Percentiles rank a stretch among this genome's conserved stretches.
These are phyloP conservation scores for Morone chrysops DNA, from an alignment of 2,113 vertebrate species.

Conservation along the genomic window DNA sequence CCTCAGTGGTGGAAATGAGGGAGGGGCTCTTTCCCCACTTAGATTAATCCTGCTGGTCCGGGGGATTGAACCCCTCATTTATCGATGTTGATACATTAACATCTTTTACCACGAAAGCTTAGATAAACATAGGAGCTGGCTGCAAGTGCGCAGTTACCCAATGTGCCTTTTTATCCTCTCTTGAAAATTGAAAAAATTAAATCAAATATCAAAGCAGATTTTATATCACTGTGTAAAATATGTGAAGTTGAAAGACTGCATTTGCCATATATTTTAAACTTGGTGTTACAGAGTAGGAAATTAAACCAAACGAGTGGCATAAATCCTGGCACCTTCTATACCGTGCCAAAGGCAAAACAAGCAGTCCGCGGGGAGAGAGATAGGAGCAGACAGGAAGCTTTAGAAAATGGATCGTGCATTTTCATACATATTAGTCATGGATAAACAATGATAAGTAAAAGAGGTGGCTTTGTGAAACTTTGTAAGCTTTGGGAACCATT, in stretches of 20 bases:
- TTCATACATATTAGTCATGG: conserved; percentile 44
- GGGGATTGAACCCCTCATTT: not conserved
- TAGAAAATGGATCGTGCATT: conserved; percentile 19
- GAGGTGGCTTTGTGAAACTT: conserved; percentile 13
- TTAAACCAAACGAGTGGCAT: conserved; percentile 30
- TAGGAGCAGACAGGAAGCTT: conserved; percentile 17
- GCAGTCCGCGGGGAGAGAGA: conserved; percentile 1
- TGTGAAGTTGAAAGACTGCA: conserved; percentile 7
- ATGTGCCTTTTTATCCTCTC: not conserved
- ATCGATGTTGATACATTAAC: not conserved
- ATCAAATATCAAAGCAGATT: conserved; percentile 23
- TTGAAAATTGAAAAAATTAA: conserved; percentile 16
- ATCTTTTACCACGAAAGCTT: not conserved
- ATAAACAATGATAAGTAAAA: conserved; percentile 36
- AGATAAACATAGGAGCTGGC: not conserved
- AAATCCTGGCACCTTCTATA: conserved; percentile 28
- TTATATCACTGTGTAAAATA: conserved; percentile 17
- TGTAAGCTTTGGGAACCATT: conserved; percentile 1
- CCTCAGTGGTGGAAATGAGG: too few species aligned
- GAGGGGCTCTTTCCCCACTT: too few species aligned
- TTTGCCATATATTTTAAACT: conserved; percentile 23
- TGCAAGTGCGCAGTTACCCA: not conserved
- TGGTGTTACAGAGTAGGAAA: conserved; percentile 23
- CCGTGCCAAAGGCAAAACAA: conserved; percentile 14
- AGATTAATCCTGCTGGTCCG: too few species aligned